Base-by-base conservation (phyloP, 2,797 vertebrate species). In the Chloroceryle amazona region DNA sequence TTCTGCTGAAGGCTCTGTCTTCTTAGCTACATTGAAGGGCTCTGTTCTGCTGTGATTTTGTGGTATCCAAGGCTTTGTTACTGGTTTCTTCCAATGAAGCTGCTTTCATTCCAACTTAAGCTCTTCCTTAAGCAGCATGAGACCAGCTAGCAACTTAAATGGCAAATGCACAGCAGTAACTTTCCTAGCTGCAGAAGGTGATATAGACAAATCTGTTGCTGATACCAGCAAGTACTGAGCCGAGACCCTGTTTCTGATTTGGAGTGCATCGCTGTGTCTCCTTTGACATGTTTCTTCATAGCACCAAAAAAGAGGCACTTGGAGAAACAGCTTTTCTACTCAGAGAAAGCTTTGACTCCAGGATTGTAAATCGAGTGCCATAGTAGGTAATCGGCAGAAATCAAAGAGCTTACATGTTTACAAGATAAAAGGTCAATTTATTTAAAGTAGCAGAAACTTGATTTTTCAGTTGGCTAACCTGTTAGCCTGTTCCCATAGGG, bases 201-300 rank as follows among this genome's bases (percentile, higher is more conserved):
- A 95, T 95, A 90, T 96, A 97, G 97, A 96, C 94, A 97, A 97
- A 97, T 97, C 96, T 97, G 94, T 97, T 96, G 95, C 95, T 97
- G 95, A 95, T 95, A 97, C 90, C 92, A 96, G 95, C 94, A 94
- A 94, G 94, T 33, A 96, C 91, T 78, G 93, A 96, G 88, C 90
- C 1, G 89, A 96, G 90, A 61, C 94, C 94, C 83, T 76, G 90
- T 87, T 97, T 96, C 83, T 95, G 93, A 93, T 97, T 96, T 96
- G 93, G 93, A 96, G 88, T 75, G 90, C 73, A 51, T 81, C 95
- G 88, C 96, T 84, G 33, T 93, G 80, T 86, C 96, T 94, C 91
- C 93, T 97, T 94, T 96, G 94, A 97, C 76, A 58, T 73, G 71
- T 91, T 61, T 94, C 91, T 94, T 96, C 95, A 78, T 86, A 88